Evolutionary conservation across 2,888 invertebrate genomes (phyloP), one percentile per base, ranked within the genome.

Genomic region (Chymomyza fuscimana): DNA sequence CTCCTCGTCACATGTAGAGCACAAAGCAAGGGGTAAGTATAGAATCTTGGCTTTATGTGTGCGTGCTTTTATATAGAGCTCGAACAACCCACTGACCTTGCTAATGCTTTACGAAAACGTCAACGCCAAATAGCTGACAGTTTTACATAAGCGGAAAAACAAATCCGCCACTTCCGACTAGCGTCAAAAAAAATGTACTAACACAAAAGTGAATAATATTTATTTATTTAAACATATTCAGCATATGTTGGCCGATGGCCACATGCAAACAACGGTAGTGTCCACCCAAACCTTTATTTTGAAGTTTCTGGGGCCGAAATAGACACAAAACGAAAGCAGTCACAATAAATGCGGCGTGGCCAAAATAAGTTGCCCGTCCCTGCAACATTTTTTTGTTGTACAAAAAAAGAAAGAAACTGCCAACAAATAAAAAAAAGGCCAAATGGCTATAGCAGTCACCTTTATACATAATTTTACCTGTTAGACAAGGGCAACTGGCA

Each of bases 141-240:
- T 51, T 52, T 60, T 54, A 32, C 63, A 71, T 69, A 69, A 75
- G 83, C 88, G 89, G 85, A 89, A 89, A 90, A 90, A 91, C 91
- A 91, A 91, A 91, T 91, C 90, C 90, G 81, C 86, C 74, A 80
- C 83, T 90, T 91, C 91, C 91, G 90, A 87, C 84, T 70, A 79
- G 66, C 4, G 59, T 3, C 69, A 65, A 58, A 58, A 46, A 65
- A 32, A 74, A 78, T 66, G 73, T 72, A 61, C 70, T 67, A 64
- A 54, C 54, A 58, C 56, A 67, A 61, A 67, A 71, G 72, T 62
- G 63, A 63, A 73, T 56, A 62, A 63, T 63, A 63, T 29, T 65
- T 82, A 87, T 87, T 85, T 85, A 85, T 87, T 86, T 85, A 86
- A 85, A 85, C 85, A 83, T 87, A 80, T 86, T 70, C 86, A 77